Conservation (phyloP, 2,113 vertebrate species). For the Dissostichus mawsoni region DNA sequence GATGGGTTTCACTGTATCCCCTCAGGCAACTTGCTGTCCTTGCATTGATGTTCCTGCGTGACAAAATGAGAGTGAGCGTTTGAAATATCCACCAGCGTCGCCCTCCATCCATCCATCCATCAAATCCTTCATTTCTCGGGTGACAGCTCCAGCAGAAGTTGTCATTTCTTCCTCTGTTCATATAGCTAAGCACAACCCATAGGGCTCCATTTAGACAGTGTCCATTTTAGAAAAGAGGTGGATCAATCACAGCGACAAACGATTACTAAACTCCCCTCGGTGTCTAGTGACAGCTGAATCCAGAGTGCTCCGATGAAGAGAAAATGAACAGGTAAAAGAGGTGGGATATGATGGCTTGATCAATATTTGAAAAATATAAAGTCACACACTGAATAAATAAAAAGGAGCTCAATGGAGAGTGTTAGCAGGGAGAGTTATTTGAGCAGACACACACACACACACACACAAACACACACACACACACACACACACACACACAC, state of each 20-base stretch:
- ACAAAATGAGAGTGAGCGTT: slow-evolving; percentile 15
- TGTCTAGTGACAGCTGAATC: background rate
- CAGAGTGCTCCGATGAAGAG: background rate
- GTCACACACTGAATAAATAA: background rate
- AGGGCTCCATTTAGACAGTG: background rate
- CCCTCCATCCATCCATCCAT: slow-evolving; percentile 1
- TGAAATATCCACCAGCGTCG: slow-evolving; percentile 1
- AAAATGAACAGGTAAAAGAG: slow-evolving; percentile 7
- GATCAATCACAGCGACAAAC: slow-evolving; percentile 33
- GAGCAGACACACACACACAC: background rate
- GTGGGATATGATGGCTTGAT: background rate
- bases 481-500: no score
- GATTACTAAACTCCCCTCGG: slow-evolving; percentile 4
- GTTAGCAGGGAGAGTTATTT: background rate
- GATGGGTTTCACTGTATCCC: slow-evolving; percentile 23
- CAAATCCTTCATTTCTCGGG: slow-evolving; percentile 13
- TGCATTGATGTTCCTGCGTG: slow-evolving; percentile 12
- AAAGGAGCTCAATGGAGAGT: background rate
- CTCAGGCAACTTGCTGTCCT: slow-evolving; percentile 9
- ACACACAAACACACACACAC: no score
- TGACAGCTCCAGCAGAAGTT: slow-evolving; percentile 18
- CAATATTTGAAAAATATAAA: slow-evolving; percentile 3
- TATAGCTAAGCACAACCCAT: background rate
- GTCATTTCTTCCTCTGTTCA: slow-evolving; percentile 25
- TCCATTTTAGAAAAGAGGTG: slow-evolving; percentile 17